Conservation (phyloP, 2,797 vertebrate genomes). For the Aplochiton taeniatus region DNA sequence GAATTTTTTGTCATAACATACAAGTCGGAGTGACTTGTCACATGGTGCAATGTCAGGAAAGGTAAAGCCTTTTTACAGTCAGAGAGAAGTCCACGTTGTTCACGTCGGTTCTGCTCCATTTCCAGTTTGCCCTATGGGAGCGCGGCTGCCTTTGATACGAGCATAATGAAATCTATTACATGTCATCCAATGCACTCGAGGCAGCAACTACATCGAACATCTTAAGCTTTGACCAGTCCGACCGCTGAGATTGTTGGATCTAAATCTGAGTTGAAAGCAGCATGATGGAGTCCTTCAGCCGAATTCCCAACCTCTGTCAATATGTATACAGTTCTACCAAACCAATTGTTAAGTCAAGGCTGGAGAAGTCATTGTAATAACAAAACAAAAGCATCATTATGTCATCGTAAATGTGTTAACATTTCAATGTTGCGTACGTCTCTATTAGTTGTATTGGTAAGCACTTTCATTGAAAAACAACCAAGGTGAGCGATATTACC, state of each 20-base stretch:
- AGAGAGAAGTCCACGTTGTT: constrained; percentile 54
- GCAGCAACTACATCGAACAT: neutral
- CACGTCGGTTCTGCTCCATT: constrained; percentile 14
- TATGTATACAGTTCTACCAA: too few species aligned
- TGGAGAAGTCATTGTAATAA: too few species aligned
- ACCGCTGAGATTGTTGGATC: neutral
- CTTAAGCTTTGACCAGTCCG: constrained; percentile 3
- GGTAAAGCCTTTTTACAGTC: constrained; percentile 61
- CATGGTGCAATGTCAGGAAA: constrained; percentile 52
- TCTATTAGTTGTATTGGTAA: too few species aligned
- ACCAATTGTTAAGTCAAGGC: too few species aligned
- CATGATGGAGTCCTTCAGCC: constrained; percentile 3
- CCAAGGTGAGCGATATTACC: too few species aligned
- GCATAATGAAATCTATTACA: constrained; percentile 11
- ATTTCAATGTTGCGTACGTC: too few species aligned
- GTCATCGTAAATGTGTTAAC: too few species aligned
- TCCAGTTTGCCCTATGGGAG: constrained; percentile 2
- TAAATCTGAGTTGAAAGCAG: neutral
- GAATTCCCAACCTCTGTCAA: neutral
- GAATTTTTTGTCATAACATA: constrained; percentile 65
- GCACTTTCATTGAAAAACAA: too few species aligned
- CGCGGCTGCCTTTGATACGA: constrained; percentile 8
- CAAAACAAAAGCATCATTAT: too few species aligned
- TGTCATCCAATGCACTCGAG: neutral
- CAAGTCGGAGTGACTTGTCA: constrained; percentile 57